Conservation (phyloP, 2,797 vertebrate genomes). For the Merluccius polli region DNA sequence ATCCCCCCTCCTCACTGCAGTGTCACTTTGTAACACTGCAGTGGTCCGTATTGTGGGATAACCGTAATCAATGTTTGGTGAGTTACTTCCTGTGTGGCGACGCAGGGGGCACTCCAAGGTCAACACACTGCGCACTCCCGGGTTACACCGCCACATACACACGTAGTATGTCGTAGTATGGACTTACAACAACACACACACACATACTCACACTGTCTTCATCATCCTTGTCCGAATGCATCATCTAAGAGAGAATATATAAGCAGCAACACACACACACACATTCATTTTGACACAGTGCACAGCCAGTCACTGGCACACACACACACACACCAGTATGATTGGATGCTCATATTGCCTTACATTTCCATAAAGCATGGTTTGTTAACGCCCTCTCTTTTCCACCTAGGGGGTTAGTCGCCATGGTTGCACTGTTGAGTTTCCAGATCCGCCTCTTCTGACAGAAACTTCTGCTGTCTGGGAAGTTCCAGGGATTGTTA, state of each 20-base stretch:
- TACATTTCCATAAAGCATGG: too few relatives aligned
- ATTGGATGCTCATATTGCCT: not conserved
- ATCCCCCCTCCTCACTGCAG: slow-evolving; percentile 47
- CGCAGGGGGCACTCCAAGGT: slow-evolving; percentile 64
- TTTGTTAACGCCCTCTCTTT: too few relatives aligned
- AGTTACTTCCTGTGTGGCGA: slow-evolving; percentile 63
- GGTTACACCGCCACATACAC: slow-evolving; percentile 23
- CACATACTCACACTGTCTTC: slow-evolving; percentile 16
- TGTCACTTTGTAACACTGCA: slow-evolving; percentile 42
- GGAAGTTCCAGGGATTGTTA: not conserved
- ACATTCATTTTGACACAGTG: not conserved
- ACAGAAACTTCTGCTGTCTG: slow-evolving; percentile 31
- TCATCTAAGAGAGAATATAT: not conserved
- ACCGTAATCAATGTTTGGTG: slow-evolving; percentile 69
- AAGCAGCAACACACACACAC: not conserved
- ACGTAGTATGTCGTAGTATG: not conserved
- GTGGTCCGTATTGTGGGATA: slow-evolving; percentile 51
- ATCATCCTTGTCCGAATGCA: slow-evolving; percentile 6
- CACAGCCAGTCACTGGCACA: not conserved
- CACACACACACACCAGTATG: slow-evolving; percentile 12
- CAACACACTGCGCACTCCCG: slow-evolving; percentile 40
- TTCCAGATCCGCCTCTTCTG: slow-evolving; percentile 16
- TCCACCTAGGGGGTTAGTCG: slow-evolving; percentile 13
- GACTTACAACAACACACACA: not conserved
- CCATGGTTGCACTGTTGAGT: slow-evolving; percentile 12